These are phyloP conservation scores for Caenorhabditis plicata DNA, from an alignment of 2,888 invertebrate species.

Conservation along the genomic window DNA sequence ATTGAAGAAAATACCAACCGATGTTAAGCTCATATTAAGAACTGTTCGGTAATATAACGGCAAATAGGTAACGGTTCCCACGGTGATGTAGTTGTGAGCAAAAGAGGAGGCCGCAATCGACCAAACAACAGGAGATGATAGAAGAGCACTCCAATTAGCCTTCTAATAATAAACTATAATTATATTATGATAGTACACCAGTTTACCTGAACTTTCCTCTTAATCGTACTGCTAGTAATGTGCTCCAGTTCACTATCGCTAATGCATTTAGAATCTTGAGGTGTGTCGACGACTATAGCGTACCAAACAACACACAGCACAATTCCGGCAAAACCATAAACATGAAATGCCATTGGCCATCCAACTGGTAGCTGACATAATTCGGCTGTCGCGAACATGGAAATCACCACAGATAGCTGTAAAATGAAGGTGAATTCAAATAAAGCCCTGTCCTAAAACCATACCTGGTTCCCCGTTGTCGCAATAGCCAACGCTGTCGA, in stretches of 20 bases:
- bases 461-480: conserved; percentile 62
- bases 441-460: neutral
- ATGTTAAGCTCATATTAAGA: conserved; percentile 58
- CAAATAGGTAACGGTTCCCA: conserved; percentile 62
- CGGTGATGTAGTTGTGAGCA: conserved; percentile 63
- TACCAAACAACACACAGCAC: conserved; percentile 55
- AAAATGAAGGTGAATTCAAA: neutral
- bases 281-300: conserved; percentile 50
- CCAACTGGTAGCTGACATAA: conserved; percentile 61
- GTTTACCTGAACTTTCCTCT: neutral
- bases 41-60: conserved; percentile 62
- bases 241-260: conserved; percentile 43
- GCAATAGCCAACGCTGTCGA: conserved; percentile 61
- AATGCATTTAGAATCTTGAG: conserved; percentile 43
- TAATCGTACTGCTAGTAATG: conserved; percentile 20
- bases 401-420: conserved; percentile 60
- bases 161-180: conserved; percentile 2
- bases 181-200: neutral
- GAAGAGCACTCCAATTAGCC: conserved; percentile 48
- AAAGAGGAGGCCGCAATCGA: conserved; percentile 59
- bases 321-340: conserved; percentile 56
- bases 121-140: conserved; percentile 59
- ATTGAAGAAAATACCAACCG: conserved; percentile 31
- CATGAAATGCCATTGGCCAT: conserved; percentile 64
- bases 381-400: conserved; percentile 63